Evolutionary conservation across 2,797 vertebrate genomes (phyloP).

Genomic region (Hephaestus fuliginosus): DNA sequence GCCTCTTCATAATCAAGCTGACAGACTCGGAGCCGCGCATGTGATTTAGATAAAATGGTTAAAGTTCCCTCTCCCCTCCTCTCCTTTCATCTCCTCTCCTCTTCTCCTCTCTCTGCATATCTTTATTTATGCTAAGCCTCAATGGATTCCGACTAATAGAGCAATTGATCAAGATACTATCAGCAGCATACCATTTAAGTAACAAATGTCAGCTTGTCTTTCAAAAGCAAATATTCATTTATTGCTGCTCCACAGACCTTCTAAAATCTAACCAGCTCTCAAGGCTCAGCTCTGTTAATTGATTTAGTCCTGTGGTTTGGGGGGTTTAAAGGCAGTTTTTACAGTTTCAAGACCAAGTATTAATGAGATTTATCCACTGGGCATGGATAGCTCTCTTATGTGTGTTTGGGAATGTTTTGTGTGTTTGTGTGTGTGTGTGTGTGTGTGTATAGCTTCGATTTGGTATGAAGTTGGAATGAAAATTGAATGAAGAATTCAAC

Average conservation of each 20-base stretch:
- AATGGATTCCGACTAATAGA: constrained; percentile 47
- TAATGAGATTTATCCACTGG: constrained; percentile 25
- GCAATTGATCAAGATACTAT: constrained; percentile 51
- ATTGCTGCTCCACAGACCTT: constrained; percentile 22
- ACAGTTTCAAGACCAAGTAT: constrained; percentile 27
- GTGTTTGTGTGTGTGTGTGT: background rate
- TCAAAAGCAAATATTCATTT: constrained; percentile 46
- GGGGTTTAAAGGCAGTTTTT: background rate
- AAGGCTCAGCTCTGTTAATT: constrained; percentile 20
- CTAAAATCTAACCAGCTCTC: constrained; percentile 15
- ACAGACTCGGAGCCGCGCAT: constrained; percentile 26
- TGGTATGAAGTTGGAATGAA: background rate
- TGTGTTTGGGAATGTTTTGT: background rate
- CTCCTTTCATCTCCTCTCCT: constrained; percentile 3
- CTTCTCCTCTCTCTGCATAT: background rate
- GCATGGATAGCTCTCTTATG: background rate
- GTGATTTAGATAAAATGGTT: constrained; percentile 46
- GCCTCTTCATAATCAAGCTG: constrained; percentile 41
- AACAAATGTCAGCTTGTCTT: constrained; percentile 39
- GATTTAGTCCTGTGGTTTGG: constrained; percentile 11
- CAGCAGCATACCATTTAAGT: constrained; percentile 26
- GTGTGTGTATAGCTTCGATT: background rate
- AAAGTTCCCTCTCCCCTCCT: constrained; percentile 10
- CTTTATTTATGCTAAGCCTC: constrained; percentile 27
- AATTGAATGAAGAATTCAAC: constrained; percentile 6